Evolutionary conservation across 2,113 vertebrate genomes (phyloP), one percentile per base, ranked within the genome.

Genomic region (Nesogale talazaci): DNA sequence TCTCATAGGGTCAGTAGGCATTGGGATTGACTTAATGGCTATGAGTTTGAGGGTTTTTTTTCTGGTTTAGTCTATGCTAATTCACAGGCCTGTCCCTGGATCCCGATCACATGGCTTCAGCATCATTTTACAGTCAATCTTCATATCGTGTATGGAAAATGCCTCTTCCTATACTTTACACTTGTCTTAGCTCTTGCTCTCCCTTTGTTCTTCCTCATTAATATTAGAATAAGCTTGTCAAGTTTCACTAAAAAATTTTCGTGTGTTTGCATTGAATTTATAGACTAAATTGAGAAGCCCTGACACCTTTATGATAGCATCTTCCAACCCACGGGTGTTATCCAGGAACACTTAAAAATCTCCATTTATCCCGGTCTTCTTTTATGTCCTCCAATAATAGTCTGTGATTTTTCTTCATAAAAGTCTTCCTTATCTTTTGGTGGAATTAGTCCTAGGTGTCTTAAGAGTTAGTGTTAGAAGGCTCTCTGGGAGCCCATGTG

Each of bases 301-400:
- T 93, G 92, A 90, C 88, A 94, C 40, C 17, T 80, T 96, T 95
- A 91, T 20, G 75, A 74, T 38, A 69, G 52, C 61, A 46, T 83
- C 85, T 91, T 91, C 76, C 42, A 94, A 46, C 14, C n/a, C 70
- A 83, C 80, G 80, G 88, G 83, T 94, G 89, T 72, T 29, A 74
- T 63, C 70, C 94, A 77, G 70, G 75, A 88, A 74, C 67, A 78
- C 74, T 85, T 78, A 67, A 89, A 94, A 94, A 76, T 83, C 20
- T 63, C 85, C 83, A 92, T 86, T 93, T 96, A 72, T 89, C 86
- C 36, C 80, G 79, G 83, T 90, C 46, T 86, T 93, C 61, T 93
- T 96, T 96, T 88, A 88, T 83, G 70, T 69, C 72, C 57, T 94
- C 88, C 86, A 75, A 34, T 86, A 85, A 95, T 86, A 88, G 77